Evolutionary conservation across 2,113 vertebrate species (phyloP).

Genomic region (Coregonus clupeaformis): DNA sequence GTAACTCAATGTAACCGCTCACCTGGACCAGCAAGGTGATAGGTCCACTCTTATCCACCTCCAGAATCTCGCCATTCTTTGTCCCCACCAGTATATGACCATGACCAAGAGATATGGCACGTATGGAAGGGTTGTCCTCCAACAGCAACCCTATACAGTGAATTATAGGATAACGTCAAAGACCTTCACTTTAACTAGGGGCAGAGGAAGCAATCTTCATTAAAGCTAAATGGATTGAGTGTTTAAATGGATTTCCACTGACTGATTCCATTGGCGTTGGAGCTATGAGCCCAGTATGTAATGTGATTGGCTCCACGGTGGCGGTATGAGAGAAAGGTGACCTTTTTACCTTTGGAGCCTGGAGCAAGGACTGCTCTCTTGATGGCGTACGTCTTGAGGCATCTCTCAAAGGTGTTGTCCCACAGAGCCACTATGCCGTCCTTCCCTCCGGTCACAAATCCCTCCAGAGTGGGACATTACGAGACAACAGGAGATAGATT

Average conservation of each 20-base stretch:
- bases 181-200: conserved; percentile 9
- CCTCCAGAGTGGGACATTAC: conserved; percentile 64
- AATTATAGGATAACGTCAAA: conserved; percentile 24
- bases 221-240: conserved; percentile 27
- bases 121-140: conserved; percentile 98
- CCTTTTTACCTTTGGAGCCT: conserved; percentile 90
- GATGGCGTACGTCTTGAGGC: conserved; percentile 97
- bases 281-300: background rate
- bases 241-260: conserved; percentile 32
- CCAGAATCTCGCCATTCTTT: conserved; percentile 97
- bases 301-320: background rate
- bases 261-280: conserved; percentile 6
- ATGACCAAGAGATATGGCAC: conserved; percentile 98
- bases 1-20: conserved; percentile 22
- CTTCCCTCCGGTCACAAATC: conserved; percentile 97
- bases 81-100: conserved; percentile 97
- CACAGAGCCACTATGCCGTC: conserved; percentile 95
- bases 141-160: conserved; percentile 85
- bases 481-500: background rate
- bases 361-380: conserved; percentile 95
- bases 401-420: conserved; percentile 97
- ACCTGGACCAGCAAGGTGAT: conserved; percentile 84
- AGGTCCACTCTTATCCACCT: conserved; percentile 97
- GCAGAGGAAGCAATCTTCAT: conserved; percentile 19
- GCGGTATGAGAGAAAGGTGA: background rate